Base-by-base conservation (phyloP, 2,797 vertebrate species). In the Scolopax rusticola region DNA sequence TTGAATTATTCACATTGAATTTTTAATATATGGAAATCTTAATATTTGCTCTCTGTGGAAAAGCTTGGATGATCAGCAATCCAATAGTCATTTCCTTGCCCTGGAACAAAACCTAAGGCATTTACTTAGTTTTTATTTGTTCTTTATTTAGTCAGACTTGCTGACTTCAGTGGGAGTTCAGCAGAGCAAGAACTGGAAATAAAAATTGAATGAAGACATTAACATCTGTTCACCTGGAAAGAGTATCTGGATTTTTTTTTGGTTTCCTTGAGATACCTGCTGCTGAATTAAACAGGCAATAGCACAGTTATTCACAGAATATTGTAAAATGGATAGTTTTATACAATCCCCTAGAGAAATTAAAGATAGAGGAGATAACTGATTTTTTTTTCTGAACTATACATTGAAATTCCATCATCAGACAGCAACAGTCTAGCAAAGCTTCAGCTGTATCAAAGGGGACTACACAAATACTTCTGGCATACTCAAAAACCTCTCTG, bases 171-270 rank as follows among this genome's bases (percentile, higher is more conserved):
- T 84, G 50, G 53, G 60, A 95, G 61, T 81, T 91, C 61, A 83
- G 69, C 59, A 90, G 53, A 78, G 57, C 32, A 84, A 89, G 27
- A 87, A 84, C 21, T 40, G 8, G 83, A 93, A 96, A 89, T 84
- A 89, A 93, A 97, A 95, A 57, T 27, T 84, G 45, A 73, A 77
- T 84, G 45, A 95, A 94, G 64, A 81, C 65, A 95, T 95, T 87
- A 93, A 85, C 82, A 93, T 89, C 83, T 97, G 79, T 70, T 92
- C 82, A 95, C 76, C 84, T 94, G 82, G 79, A 95, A 94, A 91
- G 38, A 64, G 30, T 81, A 71, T 71, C 82, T 91, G 19, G 4
- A 27, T 85, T 87, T 92, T 77, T 67, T 60, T 65, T 92, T 33
- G 56, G 56, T 53, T 93, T 89, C 63, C 30, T 76, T 92, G 28